Base-by-base conservation (phyloP, 2,797 vertebrate species). In the Notoglanidium macrostoma region DNA sequence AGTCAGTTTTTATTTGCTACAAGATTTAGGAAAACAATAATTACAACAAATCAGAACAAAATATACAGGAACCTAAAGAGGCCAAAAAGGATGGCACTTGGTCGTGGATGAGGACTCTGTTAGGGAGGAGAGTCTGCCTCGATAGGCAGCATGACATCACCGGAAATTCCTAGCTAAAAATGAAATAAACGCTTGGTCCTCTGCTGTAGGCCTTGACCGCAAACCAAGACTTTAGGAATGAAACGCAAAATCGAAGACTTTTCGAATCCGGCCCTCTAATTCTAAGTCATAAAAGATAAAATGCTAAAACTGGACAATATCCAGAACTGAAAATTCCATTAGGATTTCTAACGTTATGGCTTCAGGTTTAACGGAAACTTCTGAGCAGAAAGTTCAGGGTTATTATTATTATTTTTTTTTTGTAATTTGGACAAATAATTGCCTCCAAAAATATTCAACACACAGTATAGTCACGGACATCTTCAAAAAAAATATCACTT, bases 1-100 rank as follows among this genome's bases (percentile, higher is more conserved):
- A 96, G 93, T 95, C 40, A 95, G 97, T 94, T 92, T 98, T 98
- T 98, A 98, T 98, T 99, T 96, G 95, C 96, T 97, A 96, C 92
- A 95, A 95, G 94, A 96, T 93, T 94, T 94, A 93, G 96, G 93
- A 96, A 96, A 96, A 92, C 88, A 90, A 93, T 95, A 95, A 96
- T 95, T 94, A 97, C 95, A 96, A 96, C 94, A 95, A 97, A 94
- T 89, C 70, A 88, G 88, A 91, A 92, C 94, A 97, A 96, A 96
- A 95, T 92, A 92, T 93, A 94, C 93, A 94, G 93, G 92, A 95
- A 94, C 92, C 92, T 89, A 92, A 91, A 93, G 94, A 94, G 95
- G 32, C 40, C 23, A 76, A 70, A 88, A 68, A 87, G 89, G 90
- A 93, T 92, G 94, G 93, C 93, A 92, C 92, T 90, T 90, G 92